Evolutionary conservation across 2,888 invertebrate genomes (phyloP), one percentile per base, ranked within the genome.

Genomic region (Hypercompe scribonia): DNA sequence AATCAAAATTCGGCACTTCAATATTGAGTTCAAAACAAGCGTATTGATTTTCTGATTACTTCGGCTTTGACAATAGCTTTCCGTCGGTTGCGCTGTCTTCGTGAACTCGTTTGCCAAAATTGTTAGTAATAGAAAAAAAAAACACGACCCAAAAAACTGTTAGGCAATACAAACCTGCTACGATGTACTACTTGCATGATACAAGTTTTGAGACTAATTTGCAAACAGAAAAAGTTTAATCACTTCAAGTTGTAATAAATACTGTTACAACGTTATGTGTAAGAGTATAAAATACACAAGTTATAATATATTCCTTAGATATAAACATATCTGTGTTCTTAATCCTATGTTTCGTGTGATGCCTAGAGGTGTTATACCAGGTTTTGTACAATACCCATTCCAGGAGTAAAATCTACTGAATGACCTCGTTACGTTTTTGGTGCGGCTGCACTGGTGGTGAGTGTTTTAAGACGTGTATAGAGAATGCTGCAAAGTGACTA

Each of bases 41-140:
- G n/a, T 54, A 11, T n/a, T 72, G 74, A 76, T 71, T 65, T 77
- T 74, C 73, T 66, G 21, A 46, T 13, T 13, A 39, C 11, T 39
- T 24, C n/a, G 2, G 5, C 18, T 4, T 18, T 15, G 8, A 10
- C n/a, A 54, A n/a, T 3, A 54, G 13, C 8, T 13, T 31, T 31
- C 28, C 2, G 24, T 2, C 50, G 21, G 21, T 21, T 21, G 5
- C 21, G 7, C 21, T 21, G 28, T 15, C 13, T 42, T 13, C 1
- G 18, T 58, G 58, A 15, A 31, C 31, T 28, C 31, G 31, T 15
- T 61, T 61, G 18, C 18, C 28, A 5, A 31, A 61, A n/a, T n/a
- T n/a, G n/a, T 61, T 31, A 31, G 28, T 61, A 18, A 3, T 31
- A 18, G 24, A 24, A 24, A 50, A 50, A n/a, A 54, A 54, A 61